Evolutionary conservation across 2,888 invertebrate genomes (phyloP), one percentile per base, ranked within the genome.

Genomic region (Diabrotica balteata): DNA sequence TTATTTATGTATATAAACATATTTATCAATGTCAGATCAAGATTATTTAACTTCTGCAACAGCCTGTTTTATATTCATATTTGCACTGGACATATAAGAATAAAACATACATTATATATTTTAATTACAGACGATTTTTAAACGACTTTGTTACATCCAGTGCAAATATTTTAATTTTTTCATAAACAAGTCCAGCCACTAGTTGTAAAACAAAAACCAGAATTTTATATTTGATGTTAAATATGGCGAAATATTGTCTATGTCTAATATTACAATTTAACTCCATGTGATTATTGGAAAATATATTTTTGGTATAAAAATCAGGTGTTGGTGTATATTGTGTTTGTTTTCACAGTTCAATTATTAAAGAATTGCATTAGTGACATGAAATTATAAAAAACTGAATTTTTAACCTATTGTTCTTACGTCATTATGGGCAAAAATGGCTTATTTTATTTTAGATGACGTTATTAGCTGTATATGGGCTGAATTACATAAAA

Each of bases 261-360:
- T 72, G 72, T 72, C 71, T 73, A 69, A 53, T 59, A 63, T 17
- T 54, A 45, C 50, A 11, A 51, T 66, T 74, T 71, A 68, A 70
- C 73, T 80, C 72, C 73, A 80, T 81, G 81, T 80, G 80, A 80
- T 80, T 80, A 77, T 79, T 77, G 76, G 75, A 81, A 32, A 81
- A 81, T 81, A 81, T 81, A 81, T 81, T 81, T 81, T 81, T 81
- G 77, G 78, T 80, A 80, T 78, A 77, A 78, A 75, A 69, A 66
- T 54, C 44, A 67, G 70, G 68, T 66, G 66, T 72, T 70, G 73
- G 73, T 71, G 66, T 71, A 71, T 70, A 54, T 59, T 51, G 65
- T 62, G 50, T 58, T 52, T 32, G 42, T 45, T 50, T 11, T 62
- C 46, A 32, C 32, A 32, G 32, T 5, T 32, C 32, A 32, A 32